phyloP scores from a whole-genome alignment of 1,140 invertebrate species.

The Drosophila seguyi region DNA sequence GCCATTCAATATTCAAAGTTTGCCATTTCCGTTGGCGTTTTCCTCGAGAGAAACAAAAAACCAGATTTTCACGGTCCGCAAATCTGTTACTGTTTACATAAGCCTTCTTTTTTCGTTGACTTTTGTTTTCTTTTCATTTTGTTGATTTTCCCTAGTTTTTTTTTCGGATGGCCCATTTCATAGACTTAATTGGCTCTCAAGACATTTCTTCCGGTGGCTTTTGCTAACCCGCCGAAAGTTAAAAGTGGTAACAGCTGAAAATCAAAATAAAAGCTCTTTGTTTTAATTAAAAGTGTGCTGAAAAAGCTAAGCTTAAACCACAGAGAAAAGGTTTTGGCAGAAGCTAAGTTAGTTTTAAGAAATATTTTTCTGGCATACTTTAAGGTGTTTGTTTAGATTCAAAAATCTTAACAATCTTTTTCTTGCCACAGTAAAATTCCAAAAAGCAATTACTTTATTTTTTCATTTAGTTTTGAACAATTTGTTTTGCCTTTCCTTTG shows the following conservation, averaged over 20 bases:
- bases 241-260: conserved; percentile 9
- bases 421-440: not conserved
- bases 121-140: conserved; percentile 11
- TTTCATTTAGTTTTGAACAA: not conserved
- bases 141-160: not conserved
- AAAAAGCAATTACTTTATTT: not conserved
- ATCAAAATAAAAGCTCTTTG: conserved; percentile 4
- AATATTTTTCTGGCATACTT: conserved; percentile 16
- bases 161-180: conserved; percentile 50
- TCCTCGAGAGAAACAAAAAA: conserved; percentile 14
- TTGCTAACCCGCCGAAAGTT: conserved; percentile 20
- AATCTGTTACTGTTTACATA: conserved; percentile 54
- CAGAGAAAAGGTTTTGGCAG: not conserved
- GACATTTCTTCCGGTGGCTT: conserved; percentile 52
- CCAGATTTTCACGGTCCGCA: conserved; percentile 64
- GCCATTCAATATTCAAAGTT: conserved; percentile 33
- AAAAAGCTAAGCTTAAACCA: not conserved
- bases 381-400: not conserved
- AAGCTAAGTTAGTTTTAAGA: not conserved
- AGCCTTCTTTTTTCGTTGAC: conserved; percentile 28
- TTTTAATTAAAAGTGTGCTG: not conserved
- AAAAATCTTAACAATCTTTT: not conserved
- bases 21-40: conserved; percentile 43
- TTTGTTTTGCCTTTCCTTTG: conserved; percentile 5
- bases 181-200: conserved; percentile 59